Evolutionary conservation across 1,140 invertebrate species (phyloP).

Genomic region (Aphelinus certus): DNA sequence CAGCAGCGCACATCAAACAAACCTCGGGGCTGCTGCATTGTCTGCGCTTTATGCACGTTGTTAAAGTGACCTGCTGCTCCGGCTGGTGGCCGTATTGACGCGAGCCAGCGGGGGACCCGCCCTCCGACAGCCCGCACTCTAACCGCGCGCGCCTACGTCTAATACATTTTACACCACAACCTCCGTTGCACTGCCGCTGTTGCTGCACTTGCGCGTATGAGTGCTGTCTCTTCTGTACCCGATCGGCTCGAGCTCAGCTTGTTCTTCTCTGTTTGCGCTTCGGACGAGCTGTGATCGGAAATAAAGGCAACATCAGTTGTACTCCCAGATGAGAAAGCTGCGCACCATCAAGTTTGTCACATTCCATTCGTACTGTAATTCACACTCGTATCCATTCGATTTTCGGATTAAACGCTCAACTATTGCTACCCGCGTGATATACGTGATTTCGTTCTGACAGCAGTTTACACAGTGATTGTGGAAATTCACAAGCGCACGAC

Average conservation of each 20-base stretch:
- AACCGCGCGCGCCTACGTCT: not conserved
- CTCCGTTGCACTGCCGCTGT: too few species aligned
- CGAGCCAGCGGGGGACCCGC: slow-evolving; percentile 41
- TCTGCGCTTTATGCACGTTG: not conserved
- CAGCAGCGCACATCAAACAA: slow-evolving; percentile 5
- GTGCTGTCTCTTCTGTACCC: not conserved
- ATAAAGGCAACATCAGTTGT: not conserved
- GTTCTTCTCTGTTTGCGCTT: slow-evolving; percentile 7
- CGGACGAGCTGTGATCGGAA: not conserved
- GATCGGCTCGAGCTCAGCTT: not conserved
- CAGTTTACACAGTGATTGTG: too few species aligned
- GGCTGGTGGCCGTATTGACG: slow-evolving; percentile 51
- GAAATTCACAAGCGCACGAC: too few species aligned
- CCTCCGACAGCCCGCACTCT: not conserved
- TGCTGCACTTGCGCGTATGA: not conserved
- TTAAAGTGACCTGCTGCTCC: slow-evolving; percentile 45
- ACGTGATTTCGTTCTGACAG: too few species aligned
- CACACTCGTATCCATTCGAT: too few species aligned
- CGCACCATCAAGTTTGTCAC: too few species aligned
- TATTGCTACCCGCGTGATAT: too few species aligned
- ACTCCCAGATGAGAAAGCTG: too few species aligned
- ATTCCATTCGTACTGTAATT: too few species aligned
- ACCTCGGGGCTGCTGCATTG: not conserved
- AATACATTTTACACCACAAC: not conserved
- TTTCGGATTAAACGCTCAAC: too few species aligned